These are phyloP conservation scores for Cotesia vestalis DNA, from an alignment of 1,140 invertebrate genomes.

Conservation along the genomic window DNA sequence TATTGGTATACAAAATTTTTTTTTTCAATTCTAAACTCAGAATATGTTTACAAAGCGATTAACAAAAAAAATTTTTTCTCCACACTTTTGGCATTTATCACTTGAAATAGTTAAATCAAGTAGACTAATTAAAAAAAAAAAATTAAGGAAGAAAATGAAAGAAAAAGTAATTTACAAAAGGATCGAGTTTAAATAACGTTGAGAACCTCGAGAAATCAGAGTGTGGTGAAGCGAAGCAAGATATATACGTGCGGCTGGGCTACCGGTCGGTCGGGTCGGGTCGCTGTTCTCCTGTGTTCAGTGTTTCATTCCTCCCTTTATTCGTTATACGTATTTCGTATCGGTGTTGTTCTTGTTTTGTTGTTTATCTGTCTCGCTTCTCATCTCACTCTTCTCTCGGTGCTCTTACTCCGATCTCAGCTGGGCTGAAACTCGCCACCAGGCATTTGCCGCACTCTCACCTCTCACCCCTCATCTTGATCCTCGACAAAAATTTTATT, in stretches of 20 bases:
- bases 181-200: conserved; percentile 37
- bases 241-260: conserved; percentile 54
- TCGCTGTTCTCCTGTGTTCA: conserved; percentile 56
- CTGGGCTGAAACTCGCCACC: no score
- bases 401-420: conserved; percentile 22
- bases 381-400: conserved; percentile 10
- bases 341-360: conserved; percentile 27
- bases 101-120: no score
- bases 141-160: no score
- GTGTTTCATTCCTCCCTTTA: conserved; percentile 53
- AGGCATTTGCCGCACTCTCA: conserved; percentile 8
- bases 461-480: conserved; percentile 13
- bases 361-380: conserved; percentile 24
- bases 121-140: no score
- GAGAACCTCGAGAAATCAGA: conserved; percentile 58
- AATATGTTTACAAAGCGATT: no score
- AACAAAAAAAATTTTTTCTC: no score
- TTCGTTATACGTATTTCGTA: no score
- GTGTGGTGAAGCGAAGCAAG: conserved; percentile 55
- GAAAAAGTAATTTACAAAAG: no score
- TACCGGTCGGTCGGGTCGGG: conserved; percentile 62
- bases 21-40: no score
- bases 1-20: no score
- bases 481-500: conserved; percentile 44
- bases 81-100: no score